phyloP scores from a whole-genome alignment of 2,888 invertebrate genomes.

The Heliconius hortense region DNA sequence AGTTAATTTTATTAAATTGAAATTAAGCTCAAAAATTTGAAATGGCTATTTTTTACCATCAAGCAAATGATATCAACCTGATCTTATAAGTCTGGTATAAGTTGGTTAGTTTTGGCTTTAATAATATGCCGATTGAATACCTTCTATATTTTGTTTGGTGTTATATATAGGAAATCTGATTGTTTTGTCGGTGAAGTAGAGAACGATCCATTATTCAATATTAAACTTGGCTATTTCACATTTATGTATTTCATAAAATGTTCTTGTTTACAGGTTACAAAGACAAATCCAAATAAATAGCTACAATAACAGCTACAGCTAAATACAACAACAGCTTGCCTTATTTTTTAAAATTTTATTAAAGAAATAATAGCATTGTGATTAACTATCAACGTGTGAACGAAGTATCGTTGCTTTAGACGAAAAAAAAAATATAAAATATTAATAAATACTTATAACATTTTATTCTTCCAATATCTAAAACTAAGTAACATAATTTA shows the following conservation, averaged over 20 bases:
- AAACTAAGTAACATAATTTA: background rate
- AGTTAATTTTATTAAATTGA: background rate
- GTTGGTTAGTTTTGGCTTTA: background rate
- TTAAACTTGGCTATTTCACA: background rate
- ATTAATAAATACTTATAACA: background rate
- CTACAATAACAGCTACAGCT: too few relatives aligned
- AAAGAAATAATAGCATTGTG: background rate
- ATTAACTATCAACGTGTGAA: background rate
- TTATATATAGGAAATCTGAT: background rate
- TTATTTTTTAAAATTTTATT: too few relatives aligned
- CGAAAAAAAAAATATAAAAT: background rate
- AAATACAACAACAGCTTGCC: too few relatives aligned
- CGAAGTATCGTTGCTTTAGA: background rate
- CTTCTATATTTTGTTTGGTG: background rate
- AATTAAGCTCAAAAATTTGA: too few relatives aligned
- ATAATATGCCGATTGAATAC: too few relatives aligned
- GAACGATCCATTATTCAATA: background rate
- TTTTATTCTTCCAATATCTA: background rate
- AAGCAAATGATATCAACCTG: too few relatives aligned
- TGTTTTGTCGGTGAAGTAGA: too few relatives aligned
- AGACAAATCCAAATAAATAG: too few relatives aligned
- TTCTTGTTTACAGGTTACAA: background rate
- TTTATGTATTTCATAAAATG: background rate
- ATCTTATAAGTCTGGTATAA: background rate
- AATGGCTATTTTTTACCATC: too few relatives aligned